Evolutionary conservation across 2,113 vertebrate species (phyloP).

Genomic region (Clarias macrocephalus): DNA sequence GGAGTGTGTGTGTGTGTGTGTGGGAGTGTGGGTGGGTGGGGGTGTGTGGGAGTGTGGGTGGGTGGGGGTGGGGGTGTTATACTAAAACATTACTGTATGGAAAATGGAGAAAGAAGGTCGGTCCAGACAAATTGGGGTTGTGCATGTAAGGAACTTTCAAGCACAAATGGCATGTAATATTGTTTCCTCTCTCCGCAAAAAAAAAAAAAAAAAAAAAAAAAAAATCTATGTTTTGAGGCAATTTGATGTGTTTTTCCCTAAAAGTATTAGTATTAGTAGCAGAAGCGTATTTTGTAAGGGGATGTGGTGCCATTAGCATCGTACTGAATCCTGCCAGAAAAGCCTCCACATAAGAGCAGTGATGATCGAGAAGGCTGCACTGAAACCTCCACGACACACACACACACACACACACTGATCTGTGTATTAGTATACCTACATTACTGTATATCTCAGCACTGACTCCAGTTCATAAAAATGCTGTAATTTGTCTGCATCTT

Average conservation of each 20-base stretch:
- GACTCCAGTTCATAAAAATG: neutral
- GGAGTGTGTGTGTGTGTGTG: no score
- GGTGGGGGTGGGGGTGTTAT: slow-evolving; percentile 46
- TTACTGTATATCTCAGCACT: neutral
- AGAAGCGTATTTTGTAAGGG: slow-evolving; percentile 46
- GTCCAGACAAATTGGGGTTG: slow-evolving; percentile 69
- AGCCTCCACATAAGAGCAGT: slow-evolving; percentile 46
- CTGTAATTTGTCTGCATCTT: neutral
- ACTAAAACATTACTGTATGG: slow-evolving; percentile 63
- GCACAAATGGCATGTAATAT: slow-evolving; percentile 61
- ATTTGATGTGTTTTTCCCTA: slow-evolving; percentile 60
- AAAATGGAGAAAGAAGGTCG: slow-evolving; percentile 71
- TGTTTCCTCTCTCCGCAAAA: slow-evolving; percentile 58
- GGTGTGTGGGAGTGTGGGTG: neutral
- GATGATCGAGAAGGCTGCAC: neutral
- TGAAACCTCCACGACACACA: slow-evolving; percentile 7
- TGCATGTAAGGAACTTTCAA: slow-evolving; percentile 72
- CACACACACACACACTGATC: neutral
- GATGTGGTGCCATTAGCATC: slow-evolving; percentile 59
- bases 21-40: no score
- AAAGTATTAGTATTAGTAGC: slow-evolving; percentile 40
- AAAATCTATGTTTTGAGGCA: slow-evolving; percentile 57
- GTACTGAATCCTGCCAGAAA: slow-evolving; percentile 61
- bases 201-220: slow-evolving; percentile 13
- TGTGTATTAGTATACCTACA: neutral